A percentile compares a stretch with the other conserved stretches of the same genome.
These are phyloP conservation scores for Nematopogon swammerdamellus DNA, from an alignment of 2,888 invertebrate genomes.

Conservation along the genomic window DNA sequence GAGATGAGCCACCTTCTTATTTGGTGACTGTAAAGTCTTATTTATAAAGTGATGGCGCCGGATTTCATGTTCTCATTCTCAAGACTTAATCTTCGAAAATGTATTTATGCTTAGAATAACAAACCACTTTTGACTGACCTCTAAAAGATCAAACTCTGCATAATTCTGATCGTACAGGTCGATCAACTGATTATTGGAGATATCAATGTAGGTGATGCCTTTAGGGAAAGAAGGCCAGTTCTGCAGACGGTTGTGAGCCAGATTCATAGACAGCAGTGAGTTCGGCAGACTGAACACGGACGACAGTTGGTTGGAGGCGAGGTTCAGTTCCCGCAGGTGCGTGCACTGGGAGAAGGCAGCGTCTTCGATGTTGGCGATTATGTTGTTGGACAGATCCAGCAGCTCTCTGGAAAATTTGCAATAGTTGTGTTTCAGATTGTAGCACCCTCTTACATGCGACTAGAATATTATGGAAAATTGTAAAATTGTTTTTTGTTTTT, in stretches of 20 bases:
- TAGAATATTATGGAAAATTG: too few relatives aligned
- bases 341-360: slow-evolving; percentile 31
- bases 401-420: slow-evolving; percentile 34
- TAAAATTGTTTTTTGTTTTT: background rate
- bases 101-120: too few relatives aligned
- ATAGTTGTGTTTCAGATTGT: too few relatives aligned
- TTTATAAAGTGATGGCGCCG: too few relatives aligned
- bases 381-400: slow-evolving; percentile 42
- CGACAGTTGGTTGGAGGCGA: slow-evolving; percentile 45
- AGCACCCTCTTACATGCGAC: background rate
- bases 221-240: slow-evolving; percentile 43
- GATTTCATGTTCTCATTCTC: too few relatives aligned
- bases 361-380: slow-evolving; percentile 41
- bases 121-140: slow-evolving; percentile 22
- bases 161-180: slow-evolving; percentile 31
- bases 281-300: slow-evolving; percentile 35
- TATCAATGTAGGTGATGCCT: slow-evolving; percentile 38
- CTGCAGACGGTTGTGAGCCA: slow-evolving; percentile 37
- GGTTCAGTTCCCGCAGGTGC: slow-evolving; percentile 39
- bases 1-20: too few relatives aligned
- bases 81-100: too few relatives aligned
- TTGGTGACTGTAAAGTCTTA: too few relatives aligned
- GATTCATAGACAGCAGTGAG: slow-evolving; percentile 32
- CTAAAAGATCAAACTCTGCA: slow-evolving; percentile 32
- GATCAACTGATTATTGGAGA: slow-evolving; percentile 39